Evolutionary conservation across 2,797 vertebrate genomes (phyloP).

Genomic region (Malurus leucopterus): DNA sequence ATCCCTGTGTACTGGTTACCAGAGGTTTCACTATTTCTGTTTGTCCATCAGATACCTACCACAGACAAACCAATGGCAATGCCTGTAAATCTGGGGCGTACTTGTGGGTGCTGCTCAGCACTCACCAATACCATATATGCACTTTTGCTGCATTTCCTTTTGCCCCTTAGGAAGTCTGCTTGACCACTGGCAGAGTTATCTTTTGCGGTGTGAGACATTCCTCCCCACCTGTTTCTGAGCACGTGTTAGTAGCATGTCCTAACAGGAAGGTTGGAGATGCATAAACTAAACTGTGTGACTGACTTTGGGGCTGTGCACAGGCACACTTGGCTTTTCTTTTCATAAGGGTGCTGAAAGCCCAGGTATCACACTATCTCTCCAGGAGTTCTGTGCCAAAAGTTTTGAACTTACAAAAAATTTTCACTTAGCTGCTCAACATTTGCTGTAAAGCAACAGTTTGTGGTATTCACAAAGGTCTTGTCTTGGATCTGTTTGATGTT

Average conservation of each 20-base stretch:
- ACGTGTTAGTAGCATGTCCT: not conserved
- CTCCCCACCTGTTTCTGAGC: not conserved
- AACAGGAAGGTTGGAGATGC: not conserved
- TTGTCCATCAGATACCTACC: not conserved
- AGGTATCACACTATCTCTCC: not conserved
- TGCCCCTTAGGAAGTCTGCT: not conserved
- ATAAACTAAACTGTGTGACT: not conserved
- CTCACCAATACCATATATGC: not conserved
- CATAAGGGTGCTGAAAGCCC: not conserved
- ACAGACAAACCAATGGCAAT: not conserved
- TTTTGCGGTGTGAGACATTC: not conserved
- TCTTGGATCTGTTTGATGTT: not conserved
- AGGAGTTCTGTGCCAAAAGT: not conserved
- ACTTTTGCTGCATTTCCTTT: not conserved
- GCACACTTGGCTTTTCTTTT: not conserved
- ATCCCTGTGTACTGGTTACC: not conserved
- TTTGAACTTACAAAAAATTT: not conserved
- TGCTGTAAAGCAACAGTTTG: not conserved
- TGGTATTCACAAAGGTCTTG: not conserved
- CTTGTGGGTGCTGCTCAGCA: not conserved
- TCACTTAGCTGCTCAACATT: not conserved
- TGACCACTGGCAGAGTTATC: not conserved
- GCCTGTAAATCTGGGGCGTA: not conserved
- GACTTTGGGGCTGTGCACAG: not conserved
- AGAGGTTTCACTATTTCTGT: not conserved